Evolutionary conservation across 2,113 vertebrate genomes (phyloP), one percentile per base, ranked within the genome.

Genomic region (Anser brachyrhynchus): DNA sequence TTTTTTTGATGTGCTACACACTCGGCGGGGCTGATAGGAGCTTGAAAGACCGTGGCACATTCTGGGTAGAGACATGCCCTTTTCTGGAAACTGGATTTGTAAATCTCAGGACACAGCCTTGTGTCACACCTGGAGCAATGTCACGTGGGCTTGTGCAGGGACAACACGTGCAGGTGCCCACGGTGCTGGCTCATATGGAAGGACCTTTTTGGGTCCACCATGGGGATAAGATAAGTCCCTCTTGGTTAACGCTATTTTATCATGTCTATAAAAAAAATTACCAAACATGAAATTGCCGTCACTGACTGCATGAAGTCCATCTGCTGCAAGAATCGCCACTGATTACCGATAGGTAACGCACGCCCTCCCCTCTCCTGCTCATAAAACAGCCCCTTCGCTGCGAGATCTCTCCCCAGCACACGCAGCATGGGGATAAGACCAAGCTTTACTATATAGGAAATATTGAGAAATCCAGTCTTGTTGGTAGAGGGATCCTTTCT

Each of bases 401-500:
- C 1, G 6, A 76, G 41, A 59, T 17, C 46, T 17, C 26, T 61
- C 21, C 65, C 37, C 51, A 17, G 51, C 35, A 54, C 25, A 6
- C 2, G 57, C 65, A 82, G 29, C 2, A 65, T 22, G 23, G 29
- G 66, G 58, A 20, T 29, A 7, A 10, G 52, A 17, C 61, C 54
- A 10, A 81, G 35, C 3, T 16, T 21, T 11, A 3, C 73, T 33
- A 39, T 14, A 18, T 41, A 96, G 94, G 87, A 94, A 97, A 84
- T 16, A 80, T 31, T 87, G 87, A 94, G 94, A 89, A 97, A 97
- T 83, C 66, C 90, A 69, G 59, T 6, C 90, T 49, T 89, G 81
- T 37, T 41, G 73, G 70, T 69, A 29, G 58, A 89, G 69, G 1
- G 72, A 75, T 90, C 69, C 86, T 87, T 73, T 39, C 81, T 33